Base-by-base conservation (phyloP, 2,888 invertebrate species). In the Philhelius pedissequus region DNA sequence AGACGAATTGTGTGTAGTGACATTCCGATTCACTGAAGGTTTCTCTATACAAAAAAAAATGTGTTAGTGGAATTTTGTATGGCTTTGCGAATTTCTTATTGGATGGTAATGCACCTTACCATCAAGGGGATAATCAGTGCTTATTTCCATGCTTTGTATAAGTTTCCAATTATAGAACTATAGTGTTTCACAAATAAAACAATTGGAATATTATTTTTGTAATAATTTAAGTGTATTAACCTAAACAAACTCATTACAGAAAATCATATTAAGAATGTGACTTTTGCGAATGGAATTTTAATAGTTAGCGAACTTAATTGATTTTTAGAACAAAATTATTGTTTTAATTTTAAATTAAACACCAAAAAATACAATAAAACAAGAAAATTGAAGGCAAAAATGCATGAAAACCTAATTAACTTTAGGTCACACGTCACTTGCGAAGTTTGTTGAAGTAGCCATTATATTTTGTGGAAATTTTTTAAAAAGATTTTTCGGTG, bases 371-470 rank as follows among this genome's bases (percentile, higher is more conserved):
- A 22, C 50, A 43, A 58, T 64, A 50, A 64, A 64, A 45, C 9
- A 13, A 18, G 32, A 79, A 76, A 84, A 75, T 71, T 60, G 66
- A 66, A 62, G 38, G 18, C 66, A 75, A 80, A 84, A 66, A 66
- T 75, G 79, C 66, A 68, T 75, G 68, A 75, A 84, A 84, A 60
- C 58, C 5, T 66, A 81, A 38, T 25, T 58, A 56, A 38, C 80
- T 79, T 79, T 54, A 79, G 75, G 84, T 80, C 84, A 84, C 84
- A 84, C 84, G 84, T 84, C 80, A 84, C 75, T 84, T 80, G 84
- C 80, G 71, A 80, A 76, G 71, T 79, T 54, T 75, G 60, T 54
- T 75, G 60, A 54, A 69, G 84, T 71, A 70, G 84, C 84, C 84
- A 84, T 84, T 60, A 80, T 84, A n/a, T 84, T 50, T 75, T 66